Evolutionary conservation across 2,113 vertebrate species (phyloP).

Genomic region (Uropsilus gracilis): DNA sequence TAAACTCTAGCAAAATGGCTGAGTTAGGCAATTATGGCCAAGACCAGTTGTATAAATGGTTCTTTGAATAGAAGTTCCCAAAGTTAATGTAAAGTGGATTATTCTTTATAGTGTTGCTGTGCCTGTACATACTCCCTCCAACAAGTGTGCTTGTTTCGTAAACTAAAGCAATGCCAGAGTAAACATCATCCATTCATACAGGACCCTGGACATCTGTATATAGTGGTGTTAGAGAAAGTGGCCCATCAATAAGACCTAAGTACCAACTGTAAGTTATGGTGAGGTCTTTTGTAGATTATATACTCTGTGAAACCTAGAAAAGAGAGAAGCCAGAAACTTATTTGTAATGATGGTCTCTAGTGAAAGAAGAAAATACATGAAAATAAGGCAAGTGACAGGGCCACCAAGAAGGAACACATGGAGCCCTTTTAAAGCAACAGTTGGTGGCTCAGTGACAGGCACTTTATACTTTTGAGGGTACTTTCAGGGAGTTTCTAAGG

Average conservation of each 20-base stretch:
- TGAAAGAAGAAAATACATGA: background rate
- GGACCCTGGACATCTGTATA: background rate
- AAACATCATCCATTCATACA: background rate
- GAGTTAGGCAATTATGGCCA: background rate
- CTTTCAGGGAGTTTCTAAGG: background rate
- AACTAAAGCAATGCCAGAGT: background rate
- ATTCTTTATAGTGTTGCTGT: background rate
- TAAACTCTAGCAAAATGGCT: background rate
- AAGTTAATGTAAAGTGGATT: slow-evolving; percentile 9
- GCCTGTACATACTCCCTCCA: background rate
- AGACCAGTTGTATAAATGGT: background rate
- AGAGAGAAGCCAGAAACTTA: background rate
- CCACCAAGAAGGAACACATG: background rate
- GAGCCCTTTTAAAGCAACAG: background rate
- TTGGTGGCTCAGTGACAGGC: too few species aligned
- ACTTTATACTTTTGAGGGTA: background rate
- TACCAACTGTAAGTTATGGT: background rate
- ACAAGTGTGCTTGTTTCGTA: background rate
- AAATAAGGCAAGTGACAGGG: background rate
- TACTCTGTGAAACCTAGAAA: background rate
- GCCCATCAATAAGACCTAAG: background rate
- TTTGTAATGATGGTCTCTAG: background rate
- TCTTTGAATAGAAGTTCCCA: background rate
- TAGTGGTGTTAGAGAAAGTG: background rate
- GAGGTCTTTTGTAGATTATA: background rate